These are phyloP conservation scores for Sapayoa aenigma DNA, from an alignment of 2,113 vertebrate species.

Conservation along the genomic window DNA sequence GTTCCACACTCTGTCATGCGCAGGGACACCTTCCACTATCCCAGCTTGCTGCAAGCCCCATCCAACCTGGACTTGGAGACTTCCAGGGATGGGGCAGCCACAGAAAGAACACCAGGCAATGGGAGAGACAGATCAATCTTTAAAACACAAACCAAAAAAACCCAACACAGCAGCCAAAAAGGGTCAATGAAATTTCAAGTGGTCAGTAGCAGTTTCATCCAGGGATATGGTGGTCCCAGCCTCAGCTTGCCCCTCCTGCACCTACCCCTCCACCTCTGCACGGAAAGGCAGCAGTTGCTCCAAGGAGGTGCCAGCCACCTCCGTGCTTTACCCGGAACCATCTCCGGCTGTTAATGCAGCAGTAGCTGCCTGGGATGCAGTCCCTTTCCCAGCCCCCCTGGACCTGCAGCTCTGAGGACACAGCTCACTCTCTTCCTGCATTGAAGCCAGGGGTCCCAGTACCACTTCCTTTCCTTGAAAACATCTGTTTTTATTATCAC, in stretches of 20 bases:
- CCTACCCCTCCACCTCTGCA: not conserved
- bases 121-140: not conserved
- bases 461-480: not conserved
- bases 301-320: not conserved
- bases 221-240: not conserved
- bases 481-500: conserved; percentile 63
- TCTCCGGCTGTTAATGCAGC: fast-evolving
- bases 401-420: not conserved
- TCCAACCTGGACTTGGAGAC: not conserved
- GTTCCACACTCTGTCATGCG: not conserved
- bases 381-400: not conserved
- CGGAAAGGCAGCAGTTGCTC: not conserved
- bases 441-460: not conserved
- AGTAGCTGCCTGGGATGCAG: fast-evolving
- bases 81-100: not conserved
- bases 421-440: not conserved
- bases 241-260: not conserved
- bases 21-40: not conserved
- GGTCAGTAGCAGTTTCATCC: not conserved
- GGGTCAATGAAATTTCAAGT: not conserved
- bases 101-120: not conserved
- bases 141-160: not conserved
- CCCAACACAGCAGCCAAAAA: not conserved
- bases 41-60: not conserved
- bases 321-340: fast-evolving